phyloP scores from a whole-genome alignment of 2,113 vertebrate genomes.

The Balaeniceps rex region DNA sequence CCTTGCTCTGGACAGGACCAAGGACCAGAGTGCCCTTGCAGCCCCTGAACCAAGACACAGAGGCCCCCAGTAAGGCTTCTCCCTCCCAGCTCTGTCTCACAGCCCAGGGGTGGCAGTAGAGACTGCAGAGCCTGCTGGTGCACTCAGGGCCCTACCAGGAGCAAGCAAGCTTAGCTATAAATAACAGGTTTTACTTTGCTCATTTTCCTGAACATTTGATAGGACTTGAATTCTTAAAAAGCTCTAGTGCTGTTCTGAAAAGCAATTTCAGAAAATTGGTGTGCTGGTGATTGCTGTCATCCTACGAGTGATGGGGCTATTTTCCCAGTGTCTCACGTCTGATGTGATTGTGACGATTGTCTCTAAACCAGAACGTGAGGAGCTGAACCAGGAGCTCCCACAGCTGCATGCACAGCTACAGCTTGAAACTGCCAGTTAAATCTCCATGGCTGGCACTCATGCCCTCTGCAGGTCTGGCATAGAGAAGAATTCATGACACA shows the following conservation, averaged over 20 bases:
- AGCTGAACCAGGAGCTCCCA: not conserved
- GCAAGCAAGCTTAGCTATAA: not conserved
- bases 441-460: not conserved
- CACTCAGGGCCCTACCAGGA: not conserved
- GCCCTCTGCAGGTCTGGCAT: not conserved
- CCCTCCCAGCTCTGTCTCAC: not conserved
- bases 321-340: not conserved
- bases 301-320: not conserved
- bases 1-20: not conserved
- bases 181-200: not conserved
- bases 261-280: not conserved
- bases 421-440: not conserved
- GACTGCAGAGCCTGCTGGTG: not conserved
- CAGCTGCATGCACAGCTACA: not conserved
- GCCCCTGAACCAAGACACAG: not conserved
- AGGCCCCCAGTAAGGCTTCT: not conserved
- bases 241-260: not conserved
- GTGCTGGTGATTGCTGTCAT: slow-evolving; percentile 29
- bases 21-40: accelerated
- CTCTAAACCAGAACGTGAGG: not conserved
- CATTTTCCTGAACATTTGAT: not conserved
- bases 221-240: slow-evolving; percentile 2
- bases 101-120: not conserved
- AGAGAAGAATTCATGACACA: not conserved
- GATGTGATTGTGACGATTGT: not conserved